These are phyloP conservation scores for Empidonax traillii DNA, from an alignment of 2,113 vertebrate species.

Conservation along the genomic window DNA sequence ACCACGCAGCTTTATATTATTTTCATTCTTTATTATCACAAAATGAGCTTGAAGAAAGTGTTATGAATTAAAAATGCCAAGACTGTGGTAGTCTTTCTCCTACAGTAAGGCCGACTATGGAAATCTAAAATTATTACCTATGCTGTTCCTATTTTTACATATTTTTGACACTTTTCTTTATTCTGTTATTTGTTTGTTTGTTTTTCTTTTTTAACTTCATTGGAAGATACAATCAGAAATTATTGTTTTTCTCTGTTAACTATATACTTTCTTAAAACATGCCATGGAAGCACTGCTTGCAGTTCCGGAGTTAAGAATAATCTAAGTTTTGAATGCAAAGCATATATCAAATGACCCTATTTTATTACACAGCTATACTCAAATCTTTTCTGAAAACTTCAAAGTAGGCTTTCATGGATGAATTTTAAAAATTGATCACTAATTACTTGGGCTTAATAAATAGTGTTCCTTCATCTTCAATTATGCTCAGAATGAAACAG, in stretches of 20 bases:
- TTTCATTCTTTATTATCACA: not conserved
- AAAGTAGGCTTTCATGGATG: not conserved
- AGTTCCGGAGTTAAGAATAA: not conserved
- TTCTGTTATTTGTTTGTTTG: not conserved
- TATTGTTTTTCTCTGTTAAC: not conserved
- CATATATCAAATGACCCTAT: not conserved
- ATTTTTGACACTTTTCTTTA: not conserved
- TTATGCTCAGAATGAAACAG: not conserved
- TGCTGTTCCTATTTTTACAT: not conserved
- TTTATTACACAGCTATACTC: not conserved
- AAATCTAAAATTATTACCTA: not conserved
- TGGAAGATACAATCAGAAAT: not conserved
- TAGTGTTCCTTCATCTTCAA: not conserved
- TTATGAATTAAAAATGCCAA: not conserved
- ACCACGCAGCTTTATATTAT: not conserved
- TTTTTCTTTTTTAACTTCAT: not conserved
- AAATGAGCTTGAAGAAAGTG: not conserved
- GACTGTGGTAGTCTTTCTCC: not conserved
- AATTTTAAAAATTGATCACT: not conserved
- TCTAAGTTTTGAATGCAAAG: not conserved
- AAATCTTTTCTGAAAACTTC: not conserved
- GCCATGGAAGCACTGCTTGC: not conserved
- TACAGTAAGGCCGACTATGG: not conserved
- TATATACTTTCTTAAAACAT: not conserved
- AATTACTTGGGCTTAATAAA: not conserved